phyloP scores from a whole-genome alignment of 2,113 vertebrate genomes.

The Rynchops niger region DNA sequence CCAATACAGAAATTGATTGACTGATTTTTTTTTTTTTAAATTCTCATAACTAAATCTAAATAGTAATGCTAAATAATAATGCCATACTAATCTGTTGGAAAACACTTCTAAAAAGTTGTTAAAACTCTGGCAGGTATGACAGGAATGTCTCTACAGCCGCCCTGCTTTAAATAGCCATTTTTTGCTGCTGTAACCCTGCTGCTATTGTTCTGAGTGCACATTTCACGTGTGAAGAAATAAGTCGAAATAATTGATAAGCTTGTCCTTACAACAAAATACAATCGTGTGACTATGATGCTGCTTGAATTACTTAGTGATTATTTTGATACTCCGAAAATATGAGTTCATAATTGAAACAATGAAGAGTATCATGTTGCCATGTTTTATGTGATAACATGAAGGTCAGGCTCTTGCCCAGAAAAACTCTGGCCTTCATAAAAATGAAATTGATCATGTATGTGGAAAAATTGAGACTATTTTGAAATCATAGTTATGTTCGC shows the following conservation, averaged over 20 bases:
- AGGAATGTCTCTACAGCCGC: background rate
- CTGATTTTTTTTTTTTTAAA: background rate
- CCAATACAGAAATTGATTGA: background rate
- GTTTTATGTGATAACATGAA: background rate
- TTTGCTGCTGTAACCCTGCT: background rate
- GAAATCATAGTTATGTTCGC: background rate
- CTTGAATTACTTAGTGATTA: background rate
- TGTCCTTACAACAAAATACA: background rate
- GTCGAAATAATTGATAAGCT: background rate
- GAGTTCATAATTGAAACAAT: background rate
- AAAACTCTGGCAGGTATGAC: background rate
- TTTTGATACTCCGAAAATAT: background rate
- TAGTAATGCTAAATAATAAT: background rate
- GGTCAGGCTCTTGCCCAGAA: background rate
- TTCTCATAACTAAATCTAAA: background rate
- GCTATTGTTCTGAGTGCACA: background rate
- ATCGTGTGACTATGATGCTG: rapidly evolving
- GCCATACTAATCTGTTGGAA: background rate
- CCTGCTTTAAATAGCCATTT: background rate
- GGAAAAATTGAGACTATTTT: background rate
- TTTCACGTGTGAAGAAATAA: background rate
- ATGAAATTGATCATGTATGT: background rate
- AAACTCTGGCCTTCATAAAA: background rate
- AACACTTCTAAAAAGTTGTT: background rate
- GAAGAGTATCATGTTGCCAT: background rate